Conservation (phyloP, 2,797 vertebrate genomes). For the Synanceia verrucosa region DNA sequence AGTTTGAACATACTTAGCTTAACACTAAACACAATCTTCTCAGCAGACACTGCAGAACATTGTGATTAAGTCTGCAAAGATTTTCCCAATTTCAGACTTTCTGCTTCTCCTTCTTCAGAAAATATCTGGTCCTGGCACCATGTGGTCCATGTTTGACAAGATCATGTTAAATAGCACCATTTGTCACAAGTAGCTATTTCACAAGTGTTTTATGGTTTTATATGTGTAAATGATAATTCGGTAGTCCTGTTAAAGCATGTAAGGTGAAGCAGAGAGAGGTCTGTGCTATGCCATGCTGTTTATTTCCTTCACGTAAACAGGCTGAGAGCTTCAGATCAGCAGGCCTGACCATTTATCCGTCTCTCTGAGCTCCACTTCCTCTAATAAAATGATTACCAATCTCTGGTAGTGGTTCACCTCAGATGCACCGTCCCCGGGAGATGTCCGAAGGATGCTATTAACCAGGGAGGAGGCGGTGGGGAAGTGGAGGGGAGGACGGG, state of each 20-base stretch:
- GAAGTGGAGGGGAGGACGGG: not conserved
- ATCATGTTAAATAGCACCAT: conserved; percentile 3
- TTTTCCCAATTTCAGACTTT: too few relatives aligned
- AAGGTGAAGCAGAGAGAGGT: not conserved
- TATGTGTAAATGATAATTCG: conserved; percentile 7
- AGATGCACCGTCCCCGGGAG: conserved; percentile 58
- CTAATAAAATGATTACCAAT: conserved; percentile 65
- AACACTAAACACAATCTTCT: too few relatives aligned
- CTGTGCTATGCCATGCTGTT: conserved; percentile 8
- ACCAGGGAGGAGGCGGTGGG: conserved; percentile 20
- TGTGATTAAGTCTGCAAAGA: too few relatives aligned
- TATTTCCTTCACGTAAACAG: conserved; percentile 39
- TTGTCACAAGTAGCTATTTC: conserved; percentile 15
- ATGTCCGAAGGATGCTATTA: conserved; percentile 50
- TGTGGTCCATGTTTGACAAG: not conserved
- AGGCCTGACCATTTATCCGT: conserved; percentile 27
- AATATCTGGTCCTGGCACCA: too few relatives aligned
- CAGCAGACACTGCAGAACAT: too few relatives aligned
- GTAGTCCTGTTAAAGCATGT: conserved; percentile 4
- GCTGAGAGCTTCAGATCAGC: conserved; percentile 19
- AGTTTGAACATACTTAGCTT: too few relatives aligned
- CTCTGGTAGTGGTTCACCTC: conserved; percentile 61
- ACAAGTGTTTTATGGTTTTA: conserved; percentile 21
- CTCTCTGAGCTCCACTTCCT: conserved; percentile 43
- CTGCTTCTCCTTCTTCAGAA: not conserved